phyloP scores from a whole-genome alignment of 2,888 invertebrate species.

The Caenorhabditis sp. region DNA sequence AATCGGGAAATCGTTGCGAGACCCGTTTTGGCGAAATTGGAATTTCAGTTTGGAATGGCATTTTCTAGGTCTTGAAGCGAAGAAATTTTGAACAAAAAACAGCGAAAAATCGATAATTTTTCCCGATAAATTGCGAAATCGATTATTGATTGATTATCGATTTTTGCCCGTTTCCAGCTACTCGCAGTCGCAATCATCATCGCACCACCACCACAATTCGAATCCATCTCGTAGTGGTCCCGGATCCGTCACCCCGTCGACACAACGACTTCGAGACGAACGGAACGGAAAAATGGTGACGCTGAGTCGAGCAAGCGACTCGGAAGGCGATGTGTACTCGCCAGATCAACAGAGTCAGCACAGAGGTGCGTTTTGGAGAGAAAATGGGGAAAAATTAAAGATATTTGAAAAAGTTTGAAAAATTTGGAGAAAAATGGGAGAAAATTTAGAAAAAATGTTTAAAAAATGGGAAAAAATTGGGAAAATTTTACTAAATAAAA shows the following conservation, averaged over 20 bases:
- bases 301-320: constrained; percentile 59
- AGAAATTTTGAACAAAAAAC: no score
- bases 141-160: no score
- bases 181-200: background rate
- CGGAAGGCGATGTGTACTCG: constrained; percentile 54
- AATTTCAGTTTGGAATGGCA: no score
- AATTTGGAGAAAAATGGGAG: background rate
- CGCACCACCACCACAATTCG: constrained; percentile 41
- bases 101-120: no score
- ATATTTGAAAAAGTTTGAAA: background rate
- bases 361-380: background rate
- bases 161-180: constrained; percentile 24
- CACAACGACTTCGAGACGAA: constrained; percentile 62
- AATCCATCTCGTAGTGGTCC: constrained; percentile 52
- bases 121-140: no score
- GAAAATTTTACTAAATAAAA: background rate
- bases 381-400: no score
- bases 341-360: constrained; percentile 4
- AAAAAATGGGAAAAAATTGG: background rate
- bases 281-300: constrained; percentile 63
- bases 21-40: no score
- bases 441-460: no score
- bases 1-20: no score
- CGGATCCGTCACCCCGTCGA: constrained; percentile 29
- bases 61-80: no score